Conservation (phyloP, 1,140 invertebrate genomes). For the Microvelia longipes region DNA sequence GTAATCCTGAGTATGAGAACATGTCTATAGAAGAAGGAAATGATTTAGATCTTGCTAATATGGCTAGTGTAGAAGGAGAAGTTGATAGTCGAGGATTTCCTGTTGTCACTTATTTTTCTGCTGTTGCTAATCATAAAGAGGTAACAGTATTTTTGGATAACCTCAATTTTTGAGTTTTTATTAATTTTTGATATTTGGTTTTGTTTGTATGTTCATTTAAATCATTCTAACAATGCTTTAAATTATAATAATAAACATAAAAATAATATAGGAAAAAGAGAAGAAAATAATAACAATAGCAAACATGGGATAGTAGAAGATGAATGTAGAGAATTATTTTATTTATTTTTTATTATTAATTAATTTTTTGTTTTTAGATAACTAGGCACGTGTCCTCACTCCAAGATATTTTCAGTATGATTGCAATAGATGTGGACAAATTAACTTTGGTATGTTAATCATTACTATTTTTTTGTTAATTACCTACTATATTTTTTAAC, state of each 20-base stretch:
- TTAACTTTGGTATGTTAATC: background rate
- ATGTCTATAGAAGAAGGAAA: background rate
- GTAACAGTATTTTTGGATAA: too few species aligned
- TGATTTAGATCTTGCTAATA: background rate
- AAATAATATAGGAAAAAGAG: too few species aligned
- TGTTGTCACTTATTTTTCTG: background rate
- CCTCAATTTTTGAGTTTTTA: too few species aligned
- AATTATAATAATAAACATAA: too few species aligned
- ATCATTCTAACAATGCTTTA: too few species aligned
- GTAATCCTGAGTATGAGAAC: slow-evolving; percentile 1
- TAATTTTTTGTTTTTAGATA: background rate
- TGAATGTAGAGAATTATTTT: too few species aligned
- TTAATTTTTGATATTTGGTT: too few species aligned
- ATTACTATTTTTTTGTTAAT: background rate
- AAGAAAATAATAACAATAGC: too few species aligned
- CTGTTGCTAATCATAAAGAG: background rate
- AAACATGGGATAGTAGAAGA: too few species aligned
- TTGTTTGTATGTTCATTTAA: too few species aligned
- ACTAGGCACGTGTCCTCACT: background rate
- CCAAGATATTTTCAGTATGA: background rate
- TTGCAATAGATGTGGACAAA: background rate
- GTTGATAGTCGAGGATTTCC: background rate
- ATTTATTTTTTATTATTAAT: too few species aligned
- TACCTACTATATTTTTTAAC: too few species aligned
- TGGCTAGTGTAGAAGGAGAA: background rate